These are phyloP conservation scores for Amblyjoppa proteus DNA, from an alignment of 2,888 invertebrate species.

Conservation along the genomic window DNA sequence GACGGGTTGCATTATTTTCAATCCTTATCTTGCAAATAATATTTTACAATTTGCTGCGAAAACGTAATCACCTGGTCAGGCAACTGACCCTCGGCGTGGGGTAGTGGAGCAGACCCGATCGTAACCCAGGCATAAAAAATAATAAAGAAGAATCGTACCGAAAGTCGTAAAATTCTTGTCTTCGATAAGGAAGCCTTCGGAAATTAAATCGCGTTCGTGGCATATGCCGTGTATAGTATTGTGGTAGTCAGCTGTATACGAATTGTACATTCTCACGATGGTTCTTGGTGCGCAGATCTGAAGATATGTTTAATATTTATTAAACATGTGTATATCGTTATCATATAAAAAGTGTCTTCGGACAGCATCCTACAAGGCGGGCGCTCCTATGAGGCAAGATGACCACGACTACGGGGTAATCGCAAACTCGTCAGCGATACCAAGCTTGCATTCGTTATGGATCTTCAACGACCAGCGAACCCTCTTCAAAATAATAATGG, in stretches of 20 bases:
- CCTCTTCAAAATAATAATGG: neutral
- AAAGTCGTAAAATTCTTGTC: slow-evolving; percentile 62
- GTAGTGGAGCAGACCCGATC: slow-evolving; percentile 65
- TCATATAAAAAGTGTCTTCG: neutral
- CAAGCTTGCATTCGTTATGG: neutral
- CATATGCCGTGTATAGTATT: slow-evolving; percentile 78
- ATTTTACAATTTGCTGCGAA: neutral
- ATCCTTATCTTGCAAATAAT: neutral
- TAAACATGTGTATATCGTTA: neutral
- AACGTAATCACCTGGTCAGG: neutral
- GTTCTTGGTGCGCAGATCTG: slow-evolving; percentile 79
- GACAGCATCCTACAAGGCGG: neutral
- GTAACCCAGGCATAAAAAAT: slow-evolving; percentile 4
- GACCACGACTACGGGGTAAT: neutral
- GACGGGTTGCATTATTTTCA: slow-evolving; percentile 25
- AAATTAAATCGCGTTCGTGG: slow-evolving; percentile 70
- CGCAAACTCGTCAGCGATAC: neutral
- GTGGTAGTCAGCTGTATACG: neutral
- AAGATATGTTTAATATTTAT: slow-evolving; percentile 9
- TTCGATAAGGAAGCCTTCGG: slow-evolving; percentile 59
- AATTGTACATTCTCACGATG: slow-evolving; percentile 67
- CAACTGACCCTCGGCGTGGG: slow-evolving; percentile 58
- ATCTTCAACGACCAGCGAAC: neutral
- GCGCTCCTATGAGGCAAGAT: neutral
- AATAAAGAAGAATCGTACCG: slow-evolving; percentile 59